These are phyloP conservation scores for Ranitomeya variabilis DNA, from an alignment of 2,113 vertebrate genomes.

Conservation along the genomic window DNA sequence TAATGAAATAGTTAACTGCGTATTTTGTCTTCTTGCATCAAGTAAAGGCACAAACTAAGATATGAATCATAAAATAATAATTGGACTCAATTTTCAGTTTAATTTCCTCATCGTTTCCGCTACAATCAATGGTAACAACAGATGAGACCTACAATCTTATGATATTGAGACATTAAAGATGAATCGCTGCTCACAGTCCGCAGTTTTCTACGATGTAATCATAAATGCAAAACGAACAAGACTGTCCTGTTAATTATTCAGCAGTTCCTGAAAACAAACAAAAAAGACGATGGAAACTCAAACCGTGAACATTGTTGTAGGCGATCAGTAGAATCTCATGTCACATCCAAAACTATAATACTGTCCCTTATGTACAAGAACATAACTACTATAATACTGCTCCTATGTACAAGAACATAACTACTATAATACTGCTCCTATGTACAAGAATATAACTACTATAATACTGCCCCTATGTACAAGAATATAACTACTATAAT, in stretches of 20 bases:
- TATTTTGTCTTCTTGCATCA: not conserved
- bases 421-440: no score
- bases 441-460: no score
- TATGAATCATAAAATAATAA: constrained; percentile 34
- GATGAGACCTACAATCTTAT: constrained; percentile 7
- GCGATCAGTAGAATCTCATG: not conserved
- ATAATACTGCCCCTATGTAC: no score
- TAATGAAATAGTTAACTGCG: constrained; percentile 9
- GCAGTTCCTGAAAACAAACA: constrained; percentile 6
- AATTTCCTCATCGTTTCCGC: constrained; percentile 37
- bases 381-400: no score
- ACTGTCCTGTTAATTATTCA: constrained; percentile 32
- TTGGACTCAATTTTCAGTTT: constrained; percentile 18
- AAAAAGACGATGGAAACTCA: not conserved
- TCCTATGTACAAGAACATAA: no score
- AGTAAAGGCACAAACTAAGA: constrained; percentile 21
- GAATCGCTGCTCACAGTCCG: constrained; percentile 3
- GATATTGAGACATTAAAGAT: constrained; percentile 50
- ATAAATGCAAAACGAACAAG: constrained; percentile 20
- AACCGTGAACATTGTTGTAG: not conserved
- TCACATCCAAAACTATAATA: no score
- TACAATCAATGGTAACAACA: constrained; percentile 14
- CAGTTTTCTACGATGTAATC: constrained; percentile 6
- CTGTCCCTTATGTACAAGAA: no score
- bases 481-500: no score